Percentiles rank a stretch among this genome's conserved stretches.
phyloP scores from a whole-genome alignment of 2,113 vertebrate species.

The Trogon surrucura region DNA sequence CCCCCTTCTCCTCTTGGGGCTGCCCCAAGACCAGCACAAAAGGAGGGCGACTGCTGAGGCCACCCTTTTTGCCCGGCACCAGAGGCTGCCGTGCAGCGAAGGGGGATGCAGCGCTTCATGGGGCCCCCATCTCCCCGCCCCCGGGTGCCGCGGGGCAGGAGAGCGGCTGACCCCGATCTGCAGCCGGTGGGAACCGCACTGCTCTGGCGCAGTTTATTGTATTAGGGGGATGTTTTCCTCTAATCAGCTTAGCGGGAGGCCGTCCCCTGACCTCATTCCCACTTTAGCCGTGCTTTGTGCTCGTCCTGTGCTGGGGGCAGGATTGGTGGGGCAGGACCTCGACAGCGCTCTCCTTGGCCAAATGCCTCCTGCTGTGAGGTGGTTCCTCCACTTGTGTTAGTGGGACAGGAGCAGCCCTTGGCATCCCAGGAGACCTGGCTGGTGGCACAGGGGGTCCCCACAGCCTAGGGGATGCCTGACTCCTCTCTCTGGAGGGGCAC shows the following conservation, averaged over 20 bases:
- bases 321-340: not conserved
- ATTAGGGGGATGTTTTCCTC: constrained; percentile 32
- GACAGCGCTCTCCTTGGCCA: fast-evolving
- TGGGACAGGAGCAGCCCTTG: not conserved
- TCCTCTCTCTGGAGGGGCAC: not conserved
- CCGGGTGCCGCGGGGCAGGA: fast-evolving
- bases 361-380: not conserved
- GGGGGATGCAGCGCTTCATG: fast-evolving
- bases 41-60: not conserved
- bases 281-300: constrained; percentile 27
- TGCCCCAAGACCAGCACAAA: not conserved
- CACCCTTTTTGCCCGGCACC: too few species aligned
- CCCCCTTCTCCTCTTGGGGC: not conserved
- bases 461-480: not conserved
- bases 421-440: not conserved
- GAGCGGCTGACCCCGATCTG: not conserved
- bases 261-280: constrained; percentile 49
- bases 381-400: not conserved
- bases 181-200: not conserved
- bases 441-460: not conserved
- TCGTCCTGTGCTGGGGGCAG: not conserved
- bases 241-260: constrained; percentile 57
- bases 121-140: fast-evolving
- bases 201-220: not conserved
- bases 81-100: fast-evolving